Conservation (phyloP, 2,797 vertebrate species). For the Lutjanus campechanus region DNA sequence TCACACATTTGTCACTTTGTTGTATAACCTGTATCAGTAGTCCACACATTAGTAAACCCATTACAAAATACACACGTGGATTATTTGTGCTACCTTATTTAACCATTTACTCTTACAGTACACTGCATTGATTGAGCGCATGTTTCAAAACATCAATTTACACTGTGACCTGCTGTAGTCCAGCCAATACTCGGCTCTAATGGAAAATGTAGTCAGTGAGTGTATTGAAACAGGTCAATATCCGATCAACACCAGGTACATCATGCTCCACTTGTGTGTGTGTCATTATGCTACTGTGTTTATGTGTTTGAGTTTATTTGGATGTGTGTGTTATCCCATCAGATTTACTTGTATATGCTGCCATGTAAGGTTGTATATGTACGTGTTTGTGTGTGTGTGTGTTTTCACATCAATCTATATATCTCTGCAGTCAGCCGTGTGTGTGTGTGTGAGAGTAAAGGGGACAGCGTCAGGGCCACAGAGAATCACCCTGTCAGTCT, state of each 20-base stretch:
- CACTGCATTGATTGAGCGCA: background rate
- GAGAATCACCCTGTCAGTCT: constrained; percentile 81
- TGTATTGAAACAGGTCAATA: constrained; percentile 38
- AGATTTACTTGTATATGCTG: constrained; percentile 36
- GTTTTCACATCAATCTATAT: constrained; percentile 52
- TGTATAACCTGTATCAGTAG: background rate
- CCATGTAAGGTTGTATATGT: constrained; percentile 8
- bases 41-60: background rate
- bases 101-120: background rate
- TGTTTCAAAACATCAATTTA: constrained; percentile 7
- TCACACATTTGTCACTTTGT: background rate
- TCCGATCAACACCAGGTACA: constrained; percentile 11
- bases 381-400: constrained; percentile 1
- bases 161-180: constrained; percentile 27
- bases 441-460: constrained; percentile 18
- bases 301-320: constrained; percentile 16
- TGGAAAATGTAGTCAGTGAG: constrained; percentile 27
- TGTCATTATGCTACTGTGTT: constrained; percentile 23
- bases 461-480: constrained; percentile 59
- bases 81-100: constrained; percentile 1
- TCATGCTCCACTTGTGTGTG: constrained; percentile 30
- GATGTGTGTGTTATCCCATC: constrained; percentile 23
- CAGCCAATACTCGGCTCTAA: constrained; percentile 24
- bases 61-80: background rate
- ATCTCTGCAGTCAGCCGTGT: constrained; percentile 39